Conservation (phyloP, 2,797 vertebrate genomes). For the Rhynchotus rufescens region DNA sequence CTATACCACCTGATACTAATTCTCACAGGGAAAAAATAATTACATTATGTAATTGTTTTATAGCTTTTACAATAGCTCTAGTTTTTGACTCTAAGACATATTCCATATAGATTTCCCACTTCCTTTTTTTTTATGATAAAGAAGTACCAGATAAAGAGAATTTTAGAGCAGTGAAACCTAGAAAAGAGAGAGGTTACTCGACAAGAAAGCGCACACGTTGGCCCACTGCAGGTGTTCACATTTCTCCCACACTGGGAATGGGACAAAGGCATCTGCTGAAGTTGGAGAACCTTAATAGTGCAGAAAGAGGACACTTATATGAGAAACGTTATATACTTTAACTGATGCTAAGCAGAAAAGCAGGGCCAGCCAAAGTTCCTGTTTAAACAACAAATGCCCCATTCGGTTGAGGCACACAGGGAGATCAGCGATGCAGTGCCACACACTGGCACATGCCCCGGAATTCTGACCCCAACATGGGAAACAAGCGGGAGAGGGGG, state of each 20-base stretch:
- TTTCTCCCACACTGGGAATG: neutral
- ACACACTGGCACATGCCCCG: neutral
- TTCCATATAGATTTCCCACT: neutral
- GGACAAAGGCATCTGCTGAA: neutral
- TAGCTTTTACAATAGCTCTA: neutral
- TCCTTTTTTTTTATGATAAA: neutral
- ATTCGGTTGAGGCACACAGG: neutral
- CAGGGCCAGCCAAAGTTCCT: neutral
- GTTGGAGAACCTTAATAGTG: neutral
- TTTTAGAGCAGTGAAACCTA: neutral
- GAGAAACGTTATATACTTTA: neutral
- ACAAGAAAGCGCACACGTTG: neutral
- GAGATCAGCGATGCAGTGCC: neutral
- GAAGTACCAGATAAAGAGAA: neutral
- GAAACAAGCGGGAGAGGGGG: neutral
- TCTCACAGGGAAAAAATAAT: neutral
- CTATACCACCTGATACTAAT: neutral
- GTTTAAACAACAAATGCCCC: conserved; percentile 25
- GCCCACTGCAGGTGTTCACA: neutral
- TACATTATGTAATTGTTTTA: neutral
- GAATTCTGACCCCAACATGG: neutral
- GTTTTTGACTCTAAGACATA: neutral
- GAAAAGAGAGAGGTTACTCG: neutral
- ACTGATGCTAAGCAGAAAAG: neutral
- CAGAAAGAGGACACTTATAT: neutral